Base-by-base conservation (phyloP, 2,888 invertebrate species). In the Agonopterix alstromeriana region DNA sequence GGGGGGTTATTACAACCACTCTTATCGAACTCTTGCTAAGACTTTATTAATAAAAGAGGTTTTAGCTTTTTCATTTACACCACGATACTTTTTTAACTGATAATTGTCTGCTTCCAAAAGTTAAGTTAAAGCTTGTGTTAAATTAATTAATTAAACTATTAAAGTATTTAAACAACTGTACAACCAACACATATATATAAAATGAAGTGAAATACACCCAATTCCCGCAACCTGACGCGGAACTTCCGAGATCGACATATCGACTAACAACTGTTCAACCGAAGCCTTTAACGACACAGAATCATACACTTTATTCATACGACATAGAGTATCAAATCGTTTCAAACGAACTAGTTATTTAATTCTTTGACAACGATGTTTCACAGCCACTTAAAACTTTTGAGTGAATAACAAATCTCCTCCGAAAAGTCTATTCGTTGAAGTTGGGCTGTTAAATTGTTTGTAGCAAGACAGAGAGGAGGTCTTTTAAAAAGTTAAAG, bases 351-450 rank as follows among this genome's bases (percentile, higher is more conserved):
- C 51, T 68, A 70, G 63, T 77, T 73, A 74, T 81, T 80, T 81
- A 80, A 85, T 79, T 80, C 81, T 82, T 82, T 77, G 75, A 79
- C 78, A 76, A 81, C 77, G 75, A 77, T 83, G 82, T 83, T 84
- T 85, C 85, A 81, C 84, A 86, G 82, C 77, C 85, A 84, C 86
- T 86, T 86, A 84, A 86, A 87, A 86, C 74, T 86, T 86, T 80
- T 76, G 76, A 85, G 80, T 82, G 85, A 85, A 86, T 86, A 86
- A 86, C 86, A 87, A 86, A 87, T 85, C 86, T 83, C 70, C 71
- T 77, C 72, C 63, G 73, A 80, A 85, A 83, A 86, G 83, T 85
- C 78, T 80, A 77, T 82, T 79, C 73, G 68, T 60, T 65, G 66
- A 79, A 86, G 83, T 87, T 84, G 73, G 69, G 68, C 81, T 73